Evolutionary conservation across 1,140 invertebrate species (phyloP), one percentile per base, ranked within the genome.

Genomic region (Acromyrmex charruanus): DNA sequence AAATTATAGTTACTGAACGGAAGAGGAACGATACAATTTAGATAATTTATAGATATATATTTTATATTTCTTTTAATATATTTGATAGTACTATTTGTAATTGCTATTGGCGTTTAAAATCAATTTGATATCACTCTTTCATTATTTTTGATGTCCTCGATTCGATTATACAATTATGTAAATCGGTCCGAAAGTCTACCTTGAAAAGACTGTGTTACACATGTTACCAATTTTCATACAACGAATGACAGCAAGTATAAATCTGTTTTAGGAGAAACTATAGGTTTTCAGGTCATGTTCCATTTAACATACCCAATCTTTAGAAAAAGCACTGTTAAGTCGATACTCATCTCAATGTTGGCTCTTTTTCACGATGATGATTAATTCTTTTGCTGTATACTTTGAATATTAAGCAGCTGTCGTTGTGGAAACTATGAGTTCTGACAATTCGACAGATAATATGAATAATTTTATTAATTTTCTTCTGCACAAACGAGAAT

Each of bases 221-320:
- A 59, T 58, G n/a, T 77, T 77, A 39, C 16, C 12, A 39, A 16
- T 21, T 77, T 77, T 77, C 9, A 16, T 28, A 28, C 16, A 59
- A 31, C n/a, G 21, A 77, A 2, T 77, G 55, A 28, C 55, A 69
- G 66, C 21, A 77, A 44, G 14, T 21, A 61, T 77, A 77, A 77
- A 77, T 61, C 14, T 21, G n/a, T 59, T 59, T 77, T 16, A 77
- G 21, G 55, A 77, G 74, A 44, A 77, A 77, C 53, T 61, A n/a
- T 44, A 58, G 3, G 21, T 77, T 77, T 61, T 61, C 35, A 77
- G 31, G 55, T 4, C 55, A 61, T 14, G 55, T 61, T 61, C 35
- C 16, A 58, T 77, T 77, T 77, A 18, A 21, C 5, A 61, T 7
- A 44, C 39, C 3, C 35, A 49, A 39, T 35, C n/a, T 44, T 25